A percentile compares a stretch with the other conserved stretches of the same genome.
Evolutionary conservation across 2,797 vertebrate genomes (phyloP).

Genomic region (Erpetoichthys calabaricus): DNA sequence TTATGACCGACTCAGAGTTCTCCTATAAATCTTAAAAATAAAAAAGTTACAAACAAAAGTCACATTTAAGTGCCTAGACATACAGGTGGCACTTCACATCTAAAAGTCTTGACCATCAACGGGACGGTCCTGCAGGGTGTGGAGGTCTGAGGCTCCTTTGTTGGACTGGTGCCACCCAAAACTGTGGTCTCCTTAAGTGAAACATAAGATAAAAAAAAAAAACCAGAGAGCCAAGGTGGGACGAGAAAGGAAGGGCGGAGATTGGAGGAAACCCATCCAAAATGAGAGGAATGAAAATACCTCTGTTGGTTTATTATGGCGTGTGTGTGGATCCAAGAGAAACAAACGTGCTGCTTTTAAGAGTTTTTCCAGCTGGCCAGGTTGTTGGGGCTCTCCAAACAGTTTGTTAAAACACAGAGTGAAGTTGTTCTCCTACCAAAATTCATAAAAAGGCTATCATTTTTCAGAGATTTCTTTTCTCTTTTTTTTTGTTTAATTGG

Average conservation of each 20-base stretch:
- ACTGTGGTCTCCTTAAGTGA: slow-evolving; percentile 39
- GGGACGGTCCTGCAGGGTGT: too few species aligned
- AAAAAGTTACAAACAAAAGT: too few species aligned
- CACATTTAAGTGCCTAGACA: too few species aligned
- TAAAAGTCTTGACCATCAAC: too few species aligned
- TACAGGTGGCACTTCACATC: too few species aligned
- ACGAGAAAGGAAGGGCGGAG: slow-evolving; percentile 65
- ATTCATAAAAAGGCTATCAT: slow-evolving; percentile 9
- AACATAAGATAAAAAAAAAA: slow-evolving; percentile 36
- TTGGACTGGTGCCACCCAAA: too few species aligned
- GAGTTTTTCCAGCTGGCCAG: slow-evolving; percentile 43
- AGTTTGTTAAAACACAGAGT: slow-evolving; percentile 59
- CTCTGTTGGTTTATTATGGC: slow-evolving; percentile 67
- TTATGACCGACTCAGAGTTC: too few species aligned
- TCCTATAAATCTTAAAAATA: too few species aligned
- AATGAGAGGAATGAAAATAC: slow-evolving; percentile 74
- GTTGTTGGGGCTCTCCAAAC: slow-evolving; percentile 54
- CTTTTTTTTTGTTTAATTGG: slow-evolving; percentile 21
- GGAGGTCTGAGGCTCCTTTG: too few species aligned
- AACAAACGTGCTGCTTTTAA: slow-evolving; percentile 59
- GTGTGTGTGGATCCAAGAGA: slow-evolving; percentile 56
- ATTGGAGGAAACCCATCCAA: slow-evolving; percentile 68
- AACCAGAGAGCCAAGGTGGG: slow-evolving; percentile 59
- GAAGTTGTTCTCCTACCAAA: slow-evolving; percentile 47
- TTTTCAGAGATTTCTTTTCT: too few species aligned